These are phyloP conservation scores for Penaeus vannamei DNA, from an alignment of 1,140 invertebrate genomes.

Conservation along the genomic window DNA sequence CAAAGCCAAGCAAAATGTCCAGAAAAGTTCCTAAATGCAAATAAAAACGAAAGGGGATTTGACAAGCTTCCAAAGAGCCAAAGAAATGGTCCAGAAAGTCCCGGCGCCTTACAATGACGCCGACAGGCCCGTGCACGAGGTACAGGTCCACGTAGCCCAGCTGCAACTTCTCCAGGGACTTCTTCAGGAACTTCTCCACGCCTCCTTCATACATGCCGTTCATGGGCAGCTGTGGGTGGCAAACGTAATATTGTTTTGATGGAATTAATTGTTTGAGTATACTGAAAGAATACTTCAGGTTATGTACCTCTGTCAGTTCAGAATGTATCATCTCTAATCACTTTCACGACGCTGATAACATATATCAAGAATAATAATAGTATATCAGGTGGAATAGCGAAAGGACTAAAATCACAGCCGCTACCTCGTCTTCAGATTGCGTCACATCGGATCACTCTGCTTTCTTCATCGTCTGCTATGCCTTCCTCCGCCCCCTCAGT, in stretches of 20 bases:
- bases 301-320: background rate
- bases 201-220: conserved; percentile 75
- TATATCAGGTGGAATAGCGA: too few relatives aligned
- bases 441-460: too few relatives aligned
- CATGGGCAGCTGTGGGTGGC: conserved; percentile 68
- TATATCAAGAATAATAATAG: conserved; percentile 71
- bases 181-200: conserved; percentile 81
- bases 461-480: too few relatives aligned
- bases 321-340: background rate
- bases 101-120: conserved; percentile 65
- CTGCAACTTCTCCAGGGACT: conserved; percentile 81
- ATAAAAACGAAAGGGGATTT: too few relatives aligned
- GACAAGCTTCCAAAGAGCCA: background rate
- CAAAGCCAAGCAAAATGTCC: too few relatives aligned
- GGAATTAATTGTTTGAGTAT: background rate
- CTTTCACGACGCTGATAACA: too few relatives aligned
- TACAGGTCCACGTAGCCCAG: conserved; percentile 89
- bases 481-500: conserved; percentile 73
- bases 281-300: background rate
- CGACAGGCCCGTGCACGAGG: conserved; percentile 82
- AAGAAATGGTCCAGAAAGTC: conserved; percentile 44
- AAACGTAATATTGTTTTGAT: background rate
- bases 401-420: too few relatives aligned
- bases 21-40: too few relatives aligned
- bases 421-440: too few relatives aligned